These are phyloP conservation scores for Ophraella communa DNA, from an alignment of 2,888 invertebrate genomes.

Conservation along the genomic window DNA sequence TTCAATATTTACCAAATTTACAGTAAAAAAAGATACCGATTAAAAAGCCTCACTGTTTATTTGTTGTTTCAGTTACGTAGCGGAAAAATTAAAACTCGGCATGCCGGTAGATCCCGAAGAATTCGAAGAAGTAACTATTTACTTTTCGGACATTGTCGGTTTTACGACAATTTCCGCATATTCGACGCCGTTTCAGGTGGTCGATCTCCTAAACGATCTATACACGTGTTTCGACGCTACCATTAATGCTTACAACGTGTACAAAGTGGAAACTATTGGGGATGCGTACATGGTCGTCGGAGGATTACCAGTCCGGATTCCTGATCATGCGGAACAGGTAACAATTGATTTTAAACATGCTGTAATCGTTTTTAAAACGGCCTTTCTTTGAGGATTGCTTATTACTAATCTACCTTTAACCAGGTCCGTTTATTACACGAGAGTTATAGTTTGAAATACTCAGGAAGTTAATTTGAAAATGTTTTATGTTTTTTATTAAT, in stretches of 20 bases:
- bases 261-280: slow-evolving; percentile 95
- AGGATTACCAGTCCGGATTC: slow-evolving; percentile 79
- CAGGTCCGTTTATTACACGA: too few species aligned
- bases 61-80: slow-evolving; percentile 78
- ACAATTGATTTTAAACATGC: too few species aligned
- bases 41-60: too few species aligned
- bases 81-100: slow-evolving; percentile 89
- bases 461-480: too few species aligned
- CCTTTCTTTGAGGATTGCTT: too few species aligned
- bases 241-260: slow-evolving; percentile 88
- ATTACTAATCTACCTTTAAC: too few species aligned
- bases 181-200: slow-evolving; percentile 89
- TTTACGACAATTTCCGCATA: slow-evolving; percentile 93
- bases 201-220: slow-evolving; percentile 88
- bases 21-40: too few species aligned
- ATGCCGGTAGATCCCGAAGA: slow-evolving; percentile 92
- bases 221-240: slow-evolving; percentile 94
- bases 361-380: too few species aligned
- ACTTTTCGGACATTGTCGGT: slow-evolving; percentile 94
- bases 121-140: slow-evolving; percentile 91
- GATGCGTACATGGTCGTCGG: slow-evolving; percentile 97
- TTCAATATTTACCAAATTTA: too few species aligned
- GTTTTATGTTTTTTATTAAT: too few species aligned
- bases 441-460: too few species aligned
- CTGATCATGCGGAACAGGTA: slow-evolving; percentile 77